Percentiles rank a stretch among this genome's conserved stretches.
phyloP scores from a whole-genome alignment of 1,140 invertebrate species.

The Drosophila sucinea region DNA sequence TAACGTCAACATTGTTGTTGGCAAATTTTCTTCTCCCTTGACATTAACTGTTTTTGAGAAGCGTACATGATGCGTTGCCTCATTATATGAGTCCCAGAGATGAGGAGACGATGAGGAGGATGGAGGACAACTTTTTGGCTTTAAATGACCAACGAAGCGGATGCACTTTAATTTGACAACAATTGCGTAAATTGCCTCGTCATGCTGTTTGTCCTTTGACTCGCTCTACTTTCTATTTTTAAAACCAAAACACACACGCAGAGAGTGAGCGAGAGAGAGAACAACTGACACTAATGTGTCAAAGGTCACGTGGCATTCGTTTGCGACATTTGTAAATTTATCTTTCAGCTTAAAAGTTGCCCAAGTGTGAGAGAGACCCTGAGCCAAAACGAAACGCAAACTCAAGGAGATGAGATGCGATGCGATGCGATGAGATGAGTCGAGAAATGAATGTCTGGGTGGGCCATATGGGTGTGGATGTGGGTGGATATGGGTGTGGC shows the following conservation, averaged over 20 bases:
- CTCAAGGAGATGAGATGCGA: background rate
- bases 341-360: slow-evolving; percentile 53
- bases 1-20: slow-evolving; percentile 73
- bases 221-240: slow-evolving; percentile 28
- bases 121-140: slow-evolving; percentile 51
- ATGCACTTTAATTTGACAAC: slow-evolving; percentile 83
- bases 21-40: slow-evolving; percentile 22
- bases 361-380: slow-evolving; percentile 39
- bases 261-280: slow-evolving; percentile 13
- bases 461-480: slow-evolving; percentile 12
- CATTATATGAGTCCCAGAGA: slow-evolving; percentile 39
- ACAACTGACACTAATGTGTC: slow-evolving; percentile 82
- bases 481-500: slow-evolving; percentile 19
- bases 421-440: slow-evolving; percentile 1
- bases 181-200: slow-evolving; percentile 82
- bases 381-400: background rate
- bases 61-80: slow-evolving; percentile 64
- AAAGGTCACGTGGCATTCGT: slow-evolving; percentile 82
- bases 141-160: slow-evolving; percentile 82
- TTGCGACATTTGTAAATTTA: slow-evolving; percentile 77
- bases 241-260: slow-evolving; percentile 7
- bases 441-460: slow-evolving; percentile 26
- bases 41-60: slow-evolving; percentile 75
- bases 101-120: background rate
- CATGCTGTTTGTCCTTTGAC: slow-evolving; percentile 73